Conservation (phyloP, 2,113 vertebrate species). For the Microcebus griseorufus region DNA sequence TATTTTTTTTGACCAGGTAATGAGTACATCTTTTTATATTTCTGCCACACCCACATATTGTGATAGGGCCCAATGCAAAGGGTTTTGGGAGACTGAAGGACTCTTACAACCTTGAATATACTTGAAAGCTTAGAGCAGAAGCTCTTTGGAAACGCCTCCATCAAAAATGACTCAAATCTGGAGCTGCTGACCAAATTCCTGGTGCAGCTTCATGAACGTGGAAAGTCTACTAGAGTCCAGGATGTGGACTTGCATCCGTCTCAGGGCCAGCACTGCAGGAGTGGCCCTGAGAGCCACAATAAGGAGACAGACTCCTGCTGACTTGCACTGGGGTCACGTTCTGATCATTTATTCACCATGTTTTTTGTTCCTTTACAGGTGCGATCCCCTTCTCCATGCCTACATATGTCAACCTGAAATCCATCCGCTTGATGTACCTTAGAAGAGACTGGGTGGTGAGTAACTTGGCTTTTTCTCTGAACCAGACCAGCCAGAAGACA, state of each 20-base stretch:
- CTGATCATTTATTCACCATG: neutral
- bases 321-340: neutral
- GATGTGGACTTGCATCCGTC: rapidly evolving
- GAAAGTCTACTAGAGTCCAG: neutral
- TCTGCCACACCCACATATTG: neutral
- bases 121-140: neutral
- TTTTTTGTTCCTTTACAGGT: conserved; percentile 34
- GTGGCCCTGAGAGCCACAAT: too few relatives aligned
- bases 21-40: neutral
- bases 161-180: neutral
- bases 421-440: conserved; percentile 41
- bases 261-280: neutral
- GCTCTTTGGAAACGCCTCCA: neutral
- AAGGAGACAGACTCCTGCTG: neutral
- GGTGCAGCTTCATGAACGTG: too few relatives aligned
- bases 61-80: neutral
- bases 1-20: neutral
- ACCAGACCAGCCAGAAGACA: neutral
- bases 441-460: conserved; percentile 55
- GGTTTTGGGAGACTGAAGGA: neutral
- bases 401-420: conserved; percentile 54
- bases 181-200: neutral
- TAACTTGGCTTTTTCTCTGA: neutral
- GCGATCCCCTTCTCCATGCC: conserved; percentile 13
- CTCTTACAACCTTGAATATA: neutral